Evolutionary conservation across 2,888 invertebrate species (phyloP).

Genomic region (Molanna angustata): DNA sequence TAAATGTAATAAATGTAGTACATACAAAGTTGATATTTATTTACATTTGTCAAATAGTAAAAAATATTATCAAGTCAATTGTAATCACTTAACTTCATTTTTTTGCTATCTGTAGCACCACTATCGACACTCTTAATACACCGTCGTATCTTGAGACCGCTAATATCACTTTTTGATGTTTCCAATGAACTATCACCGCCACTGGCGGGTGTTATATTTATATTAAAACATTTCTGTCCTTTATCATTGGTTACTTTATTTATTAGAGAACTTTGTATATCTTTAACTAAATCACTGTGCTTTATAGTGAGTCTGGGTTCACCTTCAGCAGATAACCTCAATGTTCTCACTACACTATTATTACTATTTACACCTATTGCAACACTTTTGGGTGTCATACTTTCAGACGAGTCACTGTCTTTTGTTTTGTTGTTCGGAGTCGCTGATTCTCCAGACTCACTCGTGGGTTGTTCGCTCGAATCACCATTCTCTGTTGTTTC

Average conservation of each 20-base stretch:
- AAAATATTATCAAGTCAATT: conserved; percentile 22
- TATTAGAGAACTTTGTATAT: conserved; percentile 53
- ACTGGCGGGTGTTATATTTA: conserved; percentile 13
- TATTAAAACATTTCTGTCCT: conserved; percentile 40
- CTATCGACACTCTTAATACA: conserved; percentile 22
- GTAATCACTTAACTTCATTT: conserved; percentile 26
- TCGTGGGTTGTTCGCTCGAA: conserved; percentile 54
- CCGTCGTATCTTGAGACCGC: conserved; percentile 23
- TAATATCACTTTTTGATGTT: conserved; percentile 13
- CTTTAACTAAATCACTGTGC: conserved; percentile 52
- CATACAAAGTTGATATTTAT: no score
- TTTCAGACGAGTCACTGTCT: conserved; percentile 13
- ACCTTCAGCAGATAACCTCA: conserved; percentile 48
- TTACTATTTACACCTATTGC: background rate
- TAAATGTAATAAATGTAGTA: no score
- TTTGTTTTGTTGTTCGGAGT: conserved; percentile 37
- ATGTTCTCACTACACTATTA: conserved; percentile 43
- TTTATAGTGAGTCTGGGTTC: conserved; percentile 46
- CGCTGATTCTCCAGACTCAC: conserved; percentile 44
- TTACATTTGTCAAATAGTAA: background rate
- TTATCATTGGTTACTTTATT: conserved; percentile 54
- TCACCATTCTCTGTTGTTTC: conserved; percentile 54
- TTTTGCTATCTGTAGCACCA: conserved; percentile 28
- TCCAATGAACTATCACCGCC: conserved; percentile 13
- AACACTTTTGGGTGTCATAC: background rate